A percentile compares a stretch with the other conserved stretches of the same genome.
phyloP scores from a whole-genome alignment of 2,113 vertebrate species.

The Scomber scombrus region DNA sequence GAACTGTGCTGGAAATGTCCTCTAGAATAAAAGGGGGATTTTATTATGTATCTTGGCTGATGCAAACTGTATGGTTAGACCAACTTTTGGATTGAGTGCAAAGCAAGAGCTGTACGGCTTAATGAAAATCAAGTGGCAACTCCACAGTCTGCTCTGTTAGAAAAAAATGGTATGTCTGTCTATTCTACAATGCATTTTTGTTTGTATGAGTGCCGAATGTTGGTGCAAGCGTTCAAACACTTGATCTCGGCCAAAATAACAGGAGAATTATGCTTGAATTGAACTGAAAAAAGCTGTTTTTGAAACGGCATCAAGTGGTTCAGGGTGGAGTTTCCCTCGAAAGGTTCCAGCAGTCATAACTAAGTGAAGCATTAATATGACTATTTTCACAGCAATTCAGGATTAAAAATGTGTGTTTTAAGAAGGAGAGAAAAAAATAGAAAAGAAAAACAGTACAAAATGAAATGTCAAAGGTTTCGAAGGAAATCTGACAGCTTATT shows the following conservation, averaged over 20 bases:
- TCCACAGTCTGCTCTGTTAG: constrained; percentile 1
- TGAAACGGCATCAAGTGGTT: neutral
- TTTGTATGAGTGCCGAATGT: neutral
- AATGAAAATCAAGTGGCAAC: constrained; percentile 27
- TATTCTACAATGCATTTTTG: neutral
- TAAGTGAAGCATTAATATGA: constrained; percentile 39
- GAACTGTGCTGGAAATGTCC: constrained; percentile 43
- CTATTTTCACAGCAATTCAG: constrained; percentile 30
- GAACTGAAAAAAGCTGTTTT: neutral
- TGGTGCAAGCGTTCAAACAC: neutral
- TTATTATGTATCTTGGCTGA: constrained; percentile 55
- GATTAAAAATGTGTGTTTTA: constrained; percentile 52
- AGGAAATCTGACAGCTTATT: constrained; percentile 61
- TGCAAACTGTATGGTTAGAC: constrained; percentile 37
- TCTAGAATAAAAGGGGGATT: constrained; percentile 34
- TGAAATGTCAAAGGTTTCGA: constrained; percentile 64
- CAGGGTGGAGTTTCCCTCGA: neutral
- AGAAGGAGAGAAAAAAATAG: constrained; percentile 19
- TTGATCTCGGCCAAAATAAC: too few relatives aligned
- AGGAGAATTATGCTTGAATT: neutral
- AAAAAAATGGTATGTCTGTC: neutral
- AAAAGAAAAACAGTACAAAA: constrained; percentile 44
- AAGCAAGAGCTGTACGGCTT: constrained; percentile 32
- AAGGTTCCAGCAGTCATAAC: constrained; percentile 28
- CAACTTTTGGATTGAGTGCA: constrained; percentile 35